Conservation (phyloP, 1,140 invertebrate species). For the Scaptomyza pallida region DNA sequence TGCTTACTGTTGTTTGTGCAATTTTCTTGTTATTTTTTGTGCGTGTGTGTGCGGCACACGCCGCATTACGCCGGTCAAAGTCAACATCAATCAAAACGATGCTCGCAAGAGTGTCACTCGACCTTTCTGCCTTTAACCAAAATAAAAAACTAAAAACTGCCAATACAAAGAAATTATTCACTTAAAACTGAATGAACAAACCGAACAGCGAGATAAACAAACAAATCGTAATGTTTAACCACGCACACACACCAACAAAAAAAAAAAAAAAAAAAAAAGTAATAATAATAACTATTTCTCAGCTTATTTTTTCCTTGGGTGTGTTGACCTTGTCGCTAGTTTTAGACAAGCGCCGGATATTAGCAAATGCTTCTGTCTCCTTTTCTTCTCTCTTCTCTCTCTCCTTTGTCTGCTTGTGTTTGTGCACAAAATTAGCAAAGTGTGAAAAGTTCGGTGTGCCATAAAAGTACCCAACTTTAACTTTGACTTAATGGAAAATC, state of each 20-base stretch:
- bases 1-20: conserved; percentile 49
- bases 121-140: conserved; percentile 68
- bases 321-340: conserved; percentile 71
- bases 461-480: conserved; percentile 8
- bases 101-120: conserved; percentile 75
- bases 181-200: conserved; percentile 27
- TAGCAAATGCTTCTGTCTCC: conserved; percentile 59
- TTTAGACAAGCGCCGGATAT: conserved; percentile 67
- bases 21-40: conserved; percentile 29
- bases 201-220: conserved; percentile 1
- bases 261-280: too few species aligned
- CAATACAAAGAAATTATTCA: conserved; percentile 74
- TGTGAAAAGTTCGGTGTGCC: conserved; percentile 71
- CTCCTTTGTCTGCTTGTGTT: conserved; percentile 32
- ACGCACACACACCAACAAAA: too few species aligned
- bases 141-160: conserved; percentile 31
- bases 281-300: conserved; percentile 15
- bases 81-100: conserved; percentile 60
- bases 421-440: conserved; percentile 66
- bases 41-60: not conserved
- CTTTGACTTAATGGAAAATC: conserved; percentile 33
- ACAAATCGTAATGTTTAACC: conserved; percentile 32
- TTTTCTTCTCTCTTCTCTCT: conserved; percentile 30
- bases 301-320: conserved; percentile 50
- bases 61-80: conserved; percentile 72